These are phyloP conservation scores for Sinohyriopsis cumingii DNA, from an alignment of 2,888 invertebrate genomes.

Conservation along the genomic window DNA sequence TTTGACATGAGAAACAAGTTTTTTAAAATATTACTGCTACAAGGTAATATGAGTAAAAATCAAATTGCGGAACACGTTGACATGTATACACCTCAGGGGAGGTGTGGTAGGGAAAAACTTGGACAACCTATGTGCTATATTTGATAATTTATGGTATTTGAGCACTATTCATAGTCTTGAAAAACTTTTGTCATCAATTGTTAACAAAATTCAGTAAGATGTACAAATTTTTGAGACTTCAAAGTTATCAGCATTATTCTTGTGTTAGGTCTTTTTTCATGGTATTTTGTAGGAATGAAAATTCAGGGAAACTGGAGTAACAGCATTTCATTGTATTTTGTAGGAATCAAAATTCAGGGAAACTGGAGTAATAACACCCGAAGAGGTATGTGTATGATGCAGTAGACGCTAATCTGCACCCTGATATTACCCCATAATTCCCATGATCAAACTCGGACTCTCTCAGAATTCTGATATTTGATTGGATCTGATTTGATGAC, in stretches of 20 bases:
- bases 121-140: too few species aligned
- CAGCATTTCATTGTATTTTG: conserved; percentile 74
- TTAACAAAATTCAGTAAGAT: neutral
- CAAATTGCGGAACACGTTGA: too few species aligned
- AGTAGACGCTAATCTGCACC: neutral
- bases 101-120: too few species aligned
- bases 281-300: conserved; percentile 86
- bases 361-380: conserved; percentile 98
- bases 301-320: conserved; percentile 96
- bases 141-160: too few species aligned
- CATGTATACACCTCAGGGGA: too few species aligned
- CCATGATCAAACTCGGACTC: too few species aligned
- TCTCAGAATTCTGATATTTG: too few species aligned
- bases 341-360: conserved; percentile 98
- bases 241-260: neutral
- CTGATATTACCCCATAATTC: too few species aligned
- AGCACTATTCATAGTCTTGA: too few species aligned
- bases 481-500: neutral
- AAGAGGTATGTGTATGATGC: conserved; percentile 77
- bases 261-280: neutral
- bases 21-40: too few species aligned
- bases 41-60: too few species aligned
- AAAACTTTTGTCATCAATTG: neutral
- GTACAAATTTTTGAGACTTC: neutral
- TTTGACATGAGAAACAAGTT: too few species aligned